A percentile compares a stretch with the other conserved stretches of the same genome.
These are phyloP conservation scores for Malurus splendens DNA, from an alignment of 2,797 vertebrate genomes.

Conservation along the genomic window DNA sequence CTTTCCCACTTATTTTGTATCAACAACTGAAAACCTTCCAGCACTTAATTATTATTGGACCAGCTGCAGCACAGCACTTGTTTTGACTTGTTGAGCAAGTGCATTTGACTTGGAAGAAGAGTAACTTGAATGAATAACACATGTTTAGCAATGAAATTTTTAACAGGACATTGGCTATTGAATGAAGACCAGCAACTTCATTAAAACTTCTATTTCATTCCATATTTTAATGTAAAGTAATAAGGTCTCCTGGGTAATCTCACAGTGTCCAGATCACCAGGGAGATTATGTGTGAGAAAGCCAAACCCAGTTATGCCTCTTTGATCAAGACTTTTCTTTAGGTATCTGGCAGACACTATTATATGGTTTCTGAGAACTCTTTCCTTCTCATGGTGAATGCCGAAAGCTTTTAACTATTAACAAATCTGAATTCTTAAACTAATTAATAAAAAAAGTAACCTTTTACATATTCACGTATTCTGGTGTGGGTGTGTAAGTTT, in stretches of 20 bases:
- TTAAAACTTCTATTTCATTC: not conserved
- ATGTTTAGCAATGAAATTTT: conserved; percentile 13
- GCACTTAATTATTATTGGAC: conserved; percentile 20
- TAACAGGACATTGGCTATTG: not conserved
- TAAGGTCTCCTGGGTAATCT: not conserved
- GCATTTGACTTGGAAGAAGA: conserved; percentile 20
- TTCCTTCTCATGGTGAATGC: not conserved
- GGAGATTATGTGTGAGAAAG: not conserved
- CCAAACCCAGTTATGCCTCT: not conserved
- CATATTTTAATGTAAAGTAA: not conserved
- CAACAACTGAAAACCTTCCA: conserved; percentile 14
- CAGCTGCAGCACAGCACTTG: conserved; percentile 6
- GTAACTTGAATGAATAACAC: conserved; percentile 35
- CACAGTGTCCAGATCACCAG: not conserved
- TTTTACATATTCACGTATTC: not conserved
- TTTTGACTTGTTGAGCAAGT: conserved; percentile 46
- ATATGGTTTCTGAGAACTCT: not conserved
- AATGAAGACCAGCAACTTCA: not conserved
- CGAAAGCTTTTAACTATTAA: not conserved
- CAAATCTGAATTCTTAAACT: not conserved
- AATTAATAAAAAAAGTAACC: rapidly evolving
- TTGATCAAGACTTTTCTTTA: not conserved
- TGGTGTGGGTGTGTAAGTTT: not conserved
- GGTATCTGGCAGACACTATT: not conserved
- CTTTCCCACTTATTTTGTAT: not conserved